These are phyloP conservation scores for Hirtodrosophila confusa DNA, from an alignment of 2,888 invertebrate species.

Conservation along the genomic window DNA sequence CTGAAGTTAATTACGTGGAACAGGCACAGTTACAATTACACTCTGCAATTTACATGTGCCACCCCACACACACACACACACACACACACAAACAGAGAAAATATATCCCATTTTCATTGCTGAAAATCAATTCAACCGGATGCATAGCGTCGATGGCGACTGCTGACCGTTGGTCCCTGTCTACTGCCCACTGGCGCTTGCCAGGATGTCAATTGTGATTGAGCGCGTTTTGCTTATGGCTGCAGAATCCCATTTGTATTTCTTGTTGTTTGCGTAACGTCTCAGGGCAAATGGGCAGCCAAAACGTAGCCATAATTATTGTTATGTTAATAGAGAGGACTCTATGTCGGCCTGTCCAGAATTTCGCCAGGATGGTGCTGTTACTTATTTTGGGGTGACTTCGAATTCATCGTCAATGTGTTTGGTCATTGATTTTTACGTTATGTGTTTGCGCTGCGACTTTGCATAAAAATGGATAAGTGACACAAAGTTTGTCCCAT, in stretches of 20 bases:
- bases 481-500: constrained; percentile 32
- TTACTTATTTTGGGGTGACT: constrained; percentile 48
- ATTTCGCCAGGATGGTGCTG: constrained; percentile 7
- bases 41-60: constrained; percentile 52
- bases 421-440: constrained; percentile 65
- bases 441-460: constrained; percentile 66
- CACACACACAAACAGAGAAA: constrained; percentile 1
- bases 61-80: constrained; percentile 13
- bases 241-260: constrained; percentile 62
- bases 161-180: constrained; percentile 52
- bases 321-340: constrained; percentile 70
- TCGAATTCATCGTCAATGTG: constrained; percentile 5
- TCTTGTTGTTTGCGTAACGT: constrained; percentile 59
- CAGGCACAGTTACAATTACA: constrained; percentile 45
- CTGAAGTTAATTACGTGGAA: constrained; percentile 78
- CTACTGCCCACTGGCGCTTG: constrained; percentile 13
- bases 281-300: constrained; percentile 64
- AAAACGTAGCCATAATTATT: constrained; percentile 70
- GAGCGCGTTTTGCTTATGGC: constrained; percentile 69
- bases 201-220: constrained; percentile 74
- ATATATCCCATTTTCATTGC: constrained; percentile 33
- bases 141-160: constrained; percentile 63
- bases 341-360: background rate
- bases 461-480: constrained; percentile 72
- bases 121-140: constrained; percentile 74